phyloP scores from a whole-genome alignment of 2,113 vertebrate species.

The Pygathrix nemaeus region DNA sequence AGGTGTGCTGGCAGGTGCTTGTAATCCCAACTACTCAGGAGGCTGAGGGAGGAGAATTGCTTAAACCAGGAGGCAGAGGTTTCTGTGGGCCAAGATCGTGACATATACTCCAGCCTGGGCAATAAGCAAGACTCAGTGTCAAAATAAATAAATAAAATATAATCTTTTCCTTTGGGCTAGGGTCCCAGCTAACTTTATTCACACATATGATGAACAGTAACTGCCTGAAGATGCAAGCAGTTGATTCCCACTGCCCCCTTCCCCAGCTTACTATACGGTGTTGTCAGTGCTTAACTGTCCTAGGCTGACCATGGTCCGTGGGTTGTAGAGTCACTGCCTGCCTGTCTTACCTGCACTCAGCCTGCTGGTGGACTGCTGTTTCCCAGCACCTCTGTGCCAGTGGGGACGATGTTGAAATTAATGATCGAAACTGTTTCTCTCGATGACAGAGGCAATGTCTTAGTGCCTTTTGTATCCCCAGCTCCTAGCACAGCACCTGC shows the following conservation, averaged over 20 bases:
- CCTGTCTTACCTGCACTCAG: background rate
- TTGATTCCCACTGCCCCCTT: background rate
- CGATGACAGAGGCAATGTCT: rapidly evolving
- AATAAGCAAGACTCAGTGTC: too few relatives aligned
- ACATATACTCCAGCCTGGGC: too few relatives aligned
- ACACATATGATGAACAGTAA: background rate
- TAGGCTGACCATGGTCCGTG: background rate
- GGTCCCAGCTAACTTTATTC: background rate
- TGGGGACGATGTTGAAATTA: background rate
- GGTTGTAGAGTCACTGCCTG: background rate
- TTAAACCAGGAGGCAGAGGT: too few relatives aligned
- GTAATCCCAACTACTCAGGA: too few relatives aligned
- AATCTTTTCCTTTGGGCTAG: too few relatives aligned
- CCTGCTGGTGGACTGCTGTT: background rate
- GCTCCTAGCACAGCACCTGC: background rate
- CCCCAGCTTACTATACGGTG: rapidly evolving
- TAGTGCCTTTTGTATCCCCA: background rate
- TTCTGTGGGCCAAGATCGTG: too few relatives aligned
- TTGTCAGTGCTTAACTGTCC: background rate
- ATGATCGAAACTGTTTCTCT: background rate
- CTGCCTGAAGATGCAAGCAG: background rate
- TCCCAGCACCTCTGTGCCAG: too few relatives aligned
- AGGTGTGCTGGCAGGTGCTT: too few relatives aligned
- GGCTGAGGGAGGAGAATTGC: too few relatives aligned
- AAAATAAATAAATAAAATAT: too few relatives aligned